Base-by-base conservation (phyloP, 2,113 vertebrate species). In the Pachycephala philippinensis region DNA sequence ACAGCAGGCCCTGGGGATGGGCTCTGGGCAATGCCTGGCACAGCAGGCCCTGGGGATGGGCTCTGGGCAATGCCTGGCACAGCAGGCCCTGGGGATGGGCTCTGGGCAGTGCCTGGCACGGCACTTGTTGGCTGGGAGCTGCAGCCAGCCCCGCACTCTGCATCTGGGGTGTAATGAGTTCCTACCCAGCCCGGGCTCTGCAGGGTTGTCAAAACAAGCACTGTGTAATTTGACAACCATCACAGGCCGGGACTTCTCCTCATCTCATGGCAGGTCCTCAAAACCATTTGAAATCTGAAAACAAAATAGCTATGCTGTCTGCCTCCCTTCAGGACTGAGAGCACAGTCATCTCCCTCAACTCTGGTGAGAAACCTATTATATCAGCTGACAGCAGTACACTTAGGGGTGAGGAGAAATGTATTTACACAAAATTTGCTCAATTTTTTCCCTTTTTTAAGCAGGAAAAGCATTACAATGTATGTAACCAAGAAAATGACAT, bases 261-360 rank as follows among this genome's bases (percentile, higher is more conserved):
- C 5, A 2, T 84, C 66, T 93, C 87, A 85, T 6, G 30, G 68
- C 91, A 93, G 84, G 77, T n/a, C 77, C 61, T 84, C 68, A 53
- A 89, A 93, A 49, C 60, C 75, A 85, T 89, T 57, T 54, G 86
- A 95, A 82, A 94, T 83, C 53, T 77, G 47, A 95, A 97, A 92
- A 4, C 93, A 84, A 95, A 96, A 94, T 70, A 96, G 89, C 78
- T 87, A 21, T 63, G 87, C 92, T 93, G 87, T 54, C 91, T 91
- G 66, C 70, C 28, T 97, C 83, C 59, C 76, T 91, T 93, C 91
- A 95, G 81, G 70, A 93, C 78, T 69, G 14, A 7, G 82, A 96
- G 89, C 64, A 89, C 64, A 72, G 70, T 93, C 76, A 70, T 93
- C 84, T 94, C 63, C 79, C 40, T 92, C 79, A 90, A 3, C 59